Base-by-base conservation (phyloP, 2,113 vertebrate species). In the Oxyura jamaicensis region DNA sequence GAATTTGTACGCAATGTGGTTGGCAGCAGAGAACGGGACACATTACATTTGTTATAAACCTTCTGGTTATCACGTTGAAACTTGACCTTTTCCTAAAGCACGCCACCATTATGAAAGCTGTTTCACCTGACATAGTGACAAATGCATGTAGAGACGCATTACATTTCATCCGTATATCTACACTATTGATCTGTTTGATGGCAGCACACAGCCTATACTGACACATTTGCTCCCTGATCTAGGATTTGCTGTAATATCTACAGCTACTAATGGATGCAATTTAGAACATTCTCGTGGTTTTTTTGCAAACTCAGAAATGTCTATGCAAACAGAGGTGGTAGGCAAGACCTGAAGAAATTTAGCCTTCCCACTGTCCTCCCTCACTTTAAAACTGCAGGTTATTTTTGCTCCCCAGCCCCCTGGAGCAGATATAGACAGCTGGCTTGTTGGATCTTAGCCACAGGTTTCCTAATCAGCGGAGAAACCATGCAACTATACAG, bases 11-110 rank as follows among this genome's bases (percentile, higher is more conserved):
- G 65, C 19, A 22, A 23, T 25, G 80, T 84, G 73, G 73, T 91
- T 80, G 79, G 73, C 90, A 92, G 85, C 85, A 94, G 85, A 91
- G 90, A 94, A 75, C 59, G 18, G 60, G 72, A 48, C 65, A 74
- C 26, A 60, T 67, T 6, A 60, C 17, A 39, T 36, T 48, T 10
- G 41, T 11, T 28, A 36, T 72, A 62, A 74, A 56, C n/a, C 15
- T 60, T 42, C 2, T 39, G 33, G 20, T 46, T 48, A 25, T 28
- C 53, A 41, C 52, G 31, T 11, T 53, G 41, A 88, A 31, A 35
- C 39, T 35, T 67, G 72, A 41, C 12, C 35, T 50, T 2, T 26
- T 89, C 36, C 53, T 6, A 20, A 56, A 8, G 18, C 20, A 23
- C 10, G 20, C 39, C 8, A 3, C 39, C 59, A 18, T 1, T 22